phyloP scores from a whole-genome alignment of 35 echinoderm and acorn worm species.

The Acanthaster planci region DNA sequence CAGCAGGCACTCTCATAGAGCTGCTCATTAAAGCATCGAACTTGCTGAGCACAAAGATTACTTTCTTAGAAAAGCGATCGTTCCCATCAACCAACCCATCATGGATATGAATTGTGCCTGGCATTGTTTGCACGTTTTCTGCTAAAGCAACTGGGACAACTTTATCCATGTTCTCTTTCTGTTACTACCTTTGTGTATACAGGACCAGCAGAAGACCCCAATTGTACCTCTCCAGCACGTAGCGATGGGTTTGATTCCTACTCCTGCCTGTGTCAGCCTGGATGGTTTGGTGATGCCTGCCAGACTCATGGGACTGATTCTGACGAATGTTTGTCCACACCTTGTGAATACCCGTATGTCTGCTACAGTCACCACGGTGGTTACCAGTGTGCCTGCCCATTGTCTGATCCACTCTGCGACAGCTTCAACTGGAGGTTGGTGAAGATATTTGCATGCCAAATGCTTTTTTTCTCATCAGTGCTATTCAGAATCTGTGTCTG shows the following conservation, averaged over 20 bases:
- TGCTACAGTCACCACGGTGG: background rate
- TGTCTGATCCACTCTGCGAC: background rate
- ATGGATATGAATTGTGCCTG: too few species aligned
- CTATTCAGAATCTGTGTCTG: background rate
- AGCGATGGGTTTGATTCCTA: background rate
- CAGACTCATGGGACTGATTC: background rate
- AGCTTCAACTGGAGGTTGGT: background rate
- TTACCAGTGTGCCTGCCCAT: background rate
- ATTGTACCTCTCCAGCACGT: background rate
- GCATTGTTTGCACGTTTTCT: too few species aligned
- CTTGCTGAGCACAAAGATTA: too few species aligned
- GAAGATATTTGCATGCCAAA: background rate
- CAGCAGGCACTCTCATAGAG: too few species aligned
- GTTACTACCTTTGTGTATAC: too few species aligned
- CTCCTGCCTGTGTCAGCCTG: background rate
- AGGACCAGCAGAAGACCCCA: background rate
- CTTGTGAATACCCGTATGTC: background rate
- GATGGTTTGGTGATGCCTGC: background rate
- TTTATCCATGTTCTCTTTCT: too few species aligned
- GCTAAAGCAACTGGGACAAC: too few species aligned
- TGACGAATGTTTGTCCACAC: background rate
- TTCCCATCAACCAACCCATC: too few species aligned
- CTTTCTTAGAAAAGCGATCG: too few species aligned
- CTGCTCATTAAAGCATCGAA: too few species aligned
- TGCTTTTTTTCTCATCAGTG: background rate